Conservation (phyloP, 2,888 invertebrate genomes). For the Stenichneumon culpator region DNA sequence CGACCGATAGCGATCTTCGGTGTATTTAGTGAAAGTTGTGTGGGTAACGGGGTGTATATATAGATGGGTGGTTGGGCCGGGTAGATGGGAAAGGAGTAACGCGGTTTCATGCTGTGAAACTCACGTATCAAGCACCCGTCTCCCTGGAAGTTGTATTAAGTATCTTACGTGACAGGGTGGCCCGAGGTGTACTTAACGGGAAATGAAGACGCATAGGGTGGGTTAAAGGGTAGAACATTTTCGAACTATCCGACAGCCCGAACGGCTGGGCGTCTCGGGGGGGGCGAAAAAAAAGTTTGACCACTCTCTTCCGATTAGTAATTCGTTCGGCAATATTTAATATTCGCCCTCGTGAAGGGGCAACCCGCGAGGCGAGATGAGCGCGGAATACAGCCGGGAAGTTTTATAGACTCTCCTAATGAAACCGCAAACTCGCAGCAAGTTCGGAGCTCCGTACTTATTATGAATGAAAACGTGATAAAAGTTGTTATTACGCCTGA, state of each 20-base stretch:
- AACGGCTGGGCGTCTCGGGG: background rate
- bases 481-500: background rate
- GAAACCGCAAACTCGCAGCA: conserved; percentile 23
- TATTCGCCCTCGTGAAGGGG: conserved; percentile 7
- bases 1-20: conserved; percentile 56
- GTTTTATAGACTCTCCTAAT: conserved; percentile 24
- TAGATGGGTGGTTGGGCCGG: background rate
- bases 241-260: background rate
- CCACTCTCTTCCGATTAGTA: conserved; percentile 38
- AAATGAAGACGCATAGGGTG: background rate
- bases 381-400: conserved; percentile 36
- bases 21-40: conserved; percentile 53
- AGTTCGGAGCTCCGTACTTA: conserved; percentile 38
- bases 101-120: background rate
- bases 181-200: background rate
- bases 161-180: conserved; percentile 7
- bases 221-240: background rate
- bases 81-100: background rate
- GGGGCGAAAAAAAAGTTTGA: conserved; percentile 14
- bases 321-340: conserved; percentile 53
- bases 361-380: background rate
- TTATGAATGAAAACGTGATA: conserved; percentile 60
- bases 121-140: conserved; percentile 24
- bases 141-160: conserved; percentile 31
- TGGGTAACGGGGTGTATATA: background rate